Evolutionary conservation across 2,797 vertebrate species (phyloP), one percentile per base, ranked within the genome.

Genomic region (Xyrichtys novacula): DNA sequence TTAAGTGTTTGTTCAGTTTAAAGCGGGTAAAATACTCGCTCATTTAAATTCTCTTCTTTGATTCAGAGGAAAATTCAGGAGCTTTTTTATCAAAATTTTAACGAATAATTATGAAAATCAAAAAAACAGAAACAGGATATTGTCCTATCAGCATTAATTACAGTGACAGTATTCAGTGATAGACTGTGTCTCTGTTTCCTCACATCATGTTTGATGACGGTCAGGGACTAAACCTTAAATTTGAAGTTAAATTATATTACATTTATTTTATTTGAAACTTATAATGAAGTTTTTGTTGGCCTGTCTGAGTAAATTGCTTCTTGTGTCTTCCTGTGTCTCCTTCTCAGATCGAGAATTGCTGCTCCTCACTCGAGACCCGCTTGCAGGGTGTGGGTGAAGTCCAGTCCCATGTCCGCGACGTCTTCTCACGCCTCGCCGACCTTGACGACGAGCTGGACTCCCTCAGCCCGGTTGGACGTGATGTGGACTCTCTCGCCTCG

Each of bases 381-480:
- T 93, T 99, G 2, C 97, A 97, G 80, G 98, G 98, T 0, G 96
- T 99, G 1, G 92, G 97, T 6, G 96, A 96, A 76, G 97, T 98
- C 83, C 97, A 91, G 83, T 92, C 89, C 20, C 93, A 89, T 7
- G 96, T 99, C 10, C 95, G 97, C 5, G 97, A 99, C 52, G 94
- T 99, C 85, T 99, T 99, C 89, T 97, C 97, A 0, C 95, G 96
- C 0, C 90, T 99, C 32, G 94, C 97, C 0, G 98, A 99, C 76
- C 92, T 99, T 1, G 98, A 99, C 0, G 98, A 99, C 9, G 98
- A 99, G 65, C 92, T 99, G 7, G 98, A 99, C 85, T 92, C 95
- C 65, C 95, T 98, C 93, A 95, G 97, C 65, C 94, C 98, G 0
- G 95, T 96, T 0, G 96, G 96, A 4, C 95, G 98, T 0, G 97